These are phyloP conservation scores for Hololepta plana DNA, from an alignment of 2,888 invertebrate species.

Conservation along the genomic window DNA sequence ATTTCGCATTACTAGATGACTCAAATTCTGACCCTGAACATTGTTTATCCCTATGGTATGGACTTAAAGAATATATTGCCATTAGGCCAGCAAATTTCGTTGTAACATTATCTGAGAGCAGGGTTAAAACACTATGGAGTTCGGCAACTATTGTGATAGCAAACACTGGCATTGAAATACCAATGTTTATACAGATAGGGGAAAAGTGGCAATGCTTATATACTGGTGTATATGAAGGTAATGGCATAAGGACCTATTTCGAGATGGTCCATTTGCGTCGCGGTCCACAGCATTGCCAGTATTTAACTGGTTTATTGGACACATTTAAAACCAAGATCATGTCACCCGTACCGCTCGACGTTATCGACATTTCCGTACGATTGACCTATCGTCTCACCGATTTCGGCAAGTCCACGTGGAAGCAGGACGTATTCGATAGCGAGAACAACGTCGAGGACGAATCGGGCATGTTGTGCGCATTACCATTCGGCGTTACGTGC, in stretches of 20 bases:
- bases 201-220: conserved; percentile 67
- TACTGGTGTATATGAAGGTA: conserved; percentile 62
- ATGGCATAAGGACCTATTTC: conserved; percentile 62
- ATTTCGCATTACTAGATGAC: conserved; percentile 34
- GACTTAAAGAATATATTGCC: conserved; percentile 66
- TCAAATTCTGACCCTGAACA: conserved; percentile 33
- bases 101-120: conserved; percentile 44
- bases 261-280: conserved; percentile 76
- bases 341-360: conserved; percentile 36
- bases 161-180: conserved; percentile 64
- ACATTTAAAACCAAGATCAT: conserved; percentile 82
- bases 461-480: conserved; percentile 30
- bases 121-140: conserved; percentile 62
- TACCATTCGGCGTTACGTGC: conserved; percentile 73
- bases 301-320: conserved; percentile 65
- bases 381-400: conserved; percentile 45
- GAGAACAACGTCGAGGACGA: conserved; percentile 37
- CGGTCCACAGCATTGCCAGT: conserved; percentile 62
- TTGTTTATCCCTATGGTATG: conserved; percentile 56
- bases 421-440: conserved; percentile 35
- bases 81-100: conserved; percentile 42
- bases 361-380: conserved; percentile 53
- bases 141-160: conserved; percentile 66
- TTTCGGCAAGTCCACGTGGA: conserved; percentile 39
- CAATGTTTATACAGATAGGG: conserved; percentile 73